phyloP scores from a whole-genome alignment of 2,113 vertebrate genomes.

The Marcusenius ussheri region DNA sequence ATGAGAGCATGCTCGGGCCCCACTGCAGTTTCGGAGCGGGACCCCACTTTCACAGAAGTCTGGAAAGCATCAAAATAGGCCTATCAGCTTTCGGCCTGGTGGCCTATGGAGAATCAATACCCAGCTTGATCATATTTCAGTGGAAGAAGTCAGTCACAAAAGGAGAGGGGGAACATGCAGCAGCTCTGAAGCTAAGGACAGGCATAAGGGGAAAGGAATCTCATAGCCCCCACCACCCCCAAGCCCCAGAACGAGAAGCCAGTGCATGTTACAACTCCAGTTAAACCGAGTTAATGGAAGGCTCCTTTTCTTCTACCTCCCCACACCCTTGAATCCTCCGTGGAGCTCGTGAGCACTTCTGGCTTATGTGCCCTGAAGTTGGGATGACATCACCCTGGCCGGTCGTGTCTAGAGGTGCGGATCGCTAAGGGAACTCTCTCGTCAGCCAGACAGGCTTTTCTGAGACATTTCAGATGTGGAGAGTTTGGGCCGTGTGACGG shows the following conservation, averaged over 20 bases:
- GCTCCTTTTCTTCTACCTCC: neutral
- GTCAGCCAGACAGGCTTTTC: neutral
- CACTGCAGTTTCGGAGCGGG: neutral
- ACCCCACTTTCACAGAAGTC: conserved; percentile 10
- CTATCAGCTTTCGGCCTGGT: conserved; percentile 15
- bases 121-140: conserved; percentile 20
- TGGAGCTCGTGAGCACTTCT: neutral
- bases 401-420: neutral
- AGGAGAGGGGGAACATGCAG: neutral
- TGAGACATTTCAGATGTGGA: neutral
- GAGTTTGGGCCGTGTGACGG: neutral
- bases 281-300: conserved; percentile 7
- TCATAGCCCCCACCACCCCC: neutral
- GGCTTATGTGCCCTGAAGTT: neutral
- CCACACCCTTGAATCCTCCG: neutral
- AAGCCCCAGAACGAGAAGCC: neutral
- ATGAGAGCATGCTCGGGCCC: neutral
- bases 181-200: neutral
- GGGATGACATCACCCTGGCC: conserved; percentile 8
- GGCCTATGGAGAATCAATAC: conserved; percentile 9
- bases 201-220: conserved; percentile 21
- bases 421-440: conserved; percentile 4
- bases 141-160: conserved; percentile 10
- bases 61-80: conserved; percentile 31
- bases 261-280: conserved; percentile 11